These are phyloP conservation scores for Ooceraea biroi DNA, from an alignment of 1,140 invertebrate species.

Conservation along the genomic window DNA sequence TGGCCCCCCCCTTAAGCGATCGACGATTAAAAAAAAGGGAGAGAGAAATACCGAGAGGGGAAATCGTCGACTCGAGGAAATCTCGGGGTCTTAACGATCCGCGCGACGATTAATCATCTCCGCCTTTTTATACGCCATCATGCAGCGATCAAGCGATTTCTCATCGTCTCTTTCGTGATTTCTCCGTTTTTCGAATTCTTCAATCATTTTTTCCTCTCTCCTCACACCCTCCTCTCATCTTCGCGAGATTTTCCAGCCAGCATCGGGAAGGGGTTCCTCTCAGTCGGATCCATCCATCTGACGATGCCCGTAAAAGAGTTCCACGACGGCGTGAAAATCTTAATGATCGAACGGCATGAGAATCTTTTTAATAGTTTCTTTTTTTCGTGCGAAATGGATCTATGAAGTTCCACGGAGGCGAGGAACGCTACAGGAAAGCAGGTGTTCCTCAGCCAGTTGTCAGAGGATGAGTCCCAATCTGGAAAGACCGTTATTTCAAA, in stretches of 20 bases:
- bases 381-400: conserved; percentile 7
- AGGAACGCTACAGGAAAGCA: conserved; percentile 35
- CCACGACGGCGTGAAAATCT: conserved; percentile 82
- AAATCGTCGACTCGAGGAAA: conserved; percentile 67
- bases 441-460: conserved; percentile 18
- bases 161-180: conserved; percentile 72
- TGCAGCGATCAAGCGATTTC: conserved; percentile 73
- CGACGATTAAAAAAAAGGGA: conserved; percentile 49
- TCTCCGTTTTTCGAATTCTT: conserved; percentile 74
- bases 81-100: conserved; percentile 74
- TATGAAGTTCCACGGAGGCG: conserved; percentile 7
- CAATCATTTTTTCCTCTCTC: conserved; percentile 42
- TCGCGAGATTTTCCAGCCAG: conserved; percentile 72
- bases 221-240: conserved; percentile 63
- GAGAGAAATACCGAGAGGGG: conserved; percentile 63
- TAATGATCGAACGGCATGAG: conserved; percentile 85
- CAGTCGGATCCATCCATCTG: conserved; percentile 80
- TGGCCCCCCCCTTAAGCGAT: conserved; percentile 19
- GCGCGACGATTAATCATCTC: conserved; percentile 84
- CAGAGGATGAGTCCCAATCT: not conserved
- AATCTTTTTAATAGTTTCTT: conserved; percentile 83
- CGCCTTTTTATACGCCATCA: conserved; percentile 80
- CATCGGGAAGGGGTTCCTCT: conserved; percentile 77
- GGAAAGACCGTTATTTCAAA: not conserved
- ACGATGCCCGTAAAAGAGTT: conserved; percentile 82